phyloP scores from a whole-genome alignment of 2,888 invertebrate genomes.

The Diaprepes abbreviatus region DNA sequence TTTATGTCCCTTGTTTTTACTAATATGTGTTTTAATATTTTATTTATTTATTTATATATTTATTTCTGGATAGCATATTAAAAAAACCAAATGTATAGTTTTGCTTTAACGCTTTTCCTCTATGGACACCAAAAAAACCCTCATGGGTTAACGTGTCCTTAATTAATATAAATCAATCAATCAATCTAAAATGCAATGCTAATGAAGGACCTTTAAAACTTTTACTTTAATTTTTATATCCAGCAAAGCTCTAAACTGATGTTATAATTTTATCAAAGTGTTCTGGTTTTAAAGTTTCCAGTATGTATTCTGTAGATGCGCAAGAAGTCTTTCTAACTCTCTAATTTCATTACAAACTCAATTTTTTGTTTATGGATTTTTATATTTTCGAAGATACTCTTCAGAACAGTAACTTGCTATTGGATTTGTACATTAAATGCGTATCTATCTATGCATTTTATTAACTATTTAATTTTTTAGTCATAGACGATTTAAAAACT shows the following conservation, averaged over 20 bases:
- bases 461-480: conserved; percentile 53
- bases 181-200: conserved; percentile 51
- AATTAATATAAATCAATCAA: too few species aligned
- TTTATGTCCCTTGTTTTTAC: too few species aligned
- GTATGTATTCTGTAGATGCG: conserved; percentile 46
- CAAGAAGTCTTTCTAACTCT: conserved; percentile 53
- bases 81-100: too few species aligned
- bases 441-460: conserved; percentile 52
- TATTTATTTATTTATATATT: too few species aligned
- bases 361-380: conserved; percentile 53
- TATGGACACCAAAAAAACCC: too few species aligned
- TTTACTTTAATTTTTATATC: conserved; percentile 47
- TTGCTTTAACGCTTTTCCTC: too few species aligned
- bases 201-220: conserved; percentile 51
- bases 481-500: conserved; percentile 48
- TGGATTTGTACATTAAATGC: conserved; percentile 50
- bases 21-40: too few species aligned
- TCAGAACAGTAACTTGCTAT: conserved; percentile 54
- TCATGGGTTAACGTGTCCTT: too few species aligned
- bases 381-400: conserved; percentile 54
- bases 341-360: conserved; percentile 53
- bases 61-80: too few species aligned
- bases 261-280: conserved; percentile 49
- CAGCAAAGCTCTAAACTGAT: conserved; percentile 46
- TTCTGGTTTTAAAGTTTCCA: conserved; percentile 42